Evolutionary conservation across 2,797 vertebrate species (phyloP), one percentile per base, ranked within the genome.

Genomic region (Phyllotis vaccarum): DNA sequence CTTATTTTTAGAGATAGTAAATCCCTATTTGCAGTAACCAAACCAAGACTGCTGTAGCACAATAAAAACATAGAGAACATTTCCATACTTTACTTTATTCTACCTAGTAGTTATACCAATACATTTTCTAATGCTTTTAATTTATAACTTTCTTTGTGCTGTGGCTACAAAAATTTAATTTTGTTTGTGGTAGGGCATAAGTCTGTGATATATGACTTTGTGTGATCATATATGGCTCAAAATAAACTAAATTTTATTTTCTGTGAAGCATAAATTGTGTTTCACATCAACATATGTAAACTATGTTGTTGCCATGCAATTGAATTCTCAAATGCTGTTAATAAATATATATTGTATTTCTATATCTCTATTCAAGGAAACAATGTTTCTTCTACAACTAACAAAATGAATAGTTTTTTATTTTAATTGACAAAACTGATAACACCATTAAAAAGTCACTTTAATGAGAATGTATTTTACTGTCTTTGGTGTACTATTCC

Each of bases 341-440:
- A 70, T 83, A 58, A 52, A 37, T 92, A 13, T 43, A 27, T 79
- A 86, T 72, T 86, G 3, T 88, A 93, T 95, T 90, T 89, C 7
- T 34, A 29, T 31, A 2, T 74, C 19, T 6, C 27, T 88, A 17
- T 24, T 64, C 34, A 91, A 88, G 60, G 56, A 31, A 22, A 40
- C 56, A 52, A 75, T 3, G 27, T 29, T 76, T 60, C 52, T 90
- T 62, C 7, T 14, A 49, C 11, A 94, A 72, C 31, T 74, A 82
- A 82, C 86, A 16, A 5, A 54, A 10, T 68, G 6, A 81, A 2
- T 12, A 1, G 85, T 92, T 78, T 49, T 31, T 75, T 49, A 5
- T 93, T 11, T 2, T 96, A 82, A 52, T 75, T 66, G 66, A 66
- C 43, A 22, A 49, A 66, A n/a, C n/a, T 49, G 43, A 66, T 52